A percentile compares a stretch with the other conserved stretches of the same genome.
phyloP scores from a whole-genome alignment of 2,113 vertebrate genomes.

The Nyctereutes procyonoides region DNA sequence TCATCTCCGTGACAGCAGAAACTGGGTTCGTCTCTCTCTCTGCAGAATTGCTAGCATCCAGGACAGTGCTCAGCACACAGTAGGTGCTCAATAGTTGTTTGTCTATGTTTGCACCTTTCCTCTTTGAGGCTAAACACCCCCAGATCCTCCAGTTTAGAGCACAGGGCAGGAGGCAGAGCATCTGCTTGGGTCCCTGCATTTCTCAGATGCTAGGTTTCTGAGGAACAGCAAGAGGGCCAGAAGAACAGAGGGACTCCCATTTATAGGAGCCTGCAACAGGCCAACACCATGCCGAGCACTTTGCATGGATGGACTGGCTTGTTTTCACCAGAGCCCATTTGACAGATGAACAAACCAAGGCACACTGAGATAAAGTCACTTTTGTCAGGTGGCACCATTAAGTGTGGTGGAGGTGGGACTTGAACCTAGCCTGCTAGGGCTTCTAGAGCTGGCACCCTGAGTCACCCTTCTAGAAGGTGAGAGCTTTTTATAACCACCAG shows the following conservation, averaged over 20 bases:
- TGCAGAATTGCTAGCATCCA: neutral
- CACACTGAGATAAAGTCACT: neutral
- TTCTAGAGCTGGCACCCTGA: neutral
- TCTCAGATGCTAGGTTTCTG: neutral
- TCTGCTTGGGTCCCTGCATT: rapidly evolving
- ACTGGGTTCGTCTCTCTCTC: neutral
- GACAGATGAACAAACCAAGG: neutral
- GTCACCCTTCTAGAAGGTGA: neutral
- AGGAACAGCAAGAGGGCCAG: neutral
- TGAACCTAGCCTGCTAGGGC: neutral
- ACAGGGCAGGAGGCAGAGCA: rapidly evolving
- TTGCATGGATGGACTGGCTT: rapidly evolving
- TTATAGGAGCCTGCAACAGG: neutral
- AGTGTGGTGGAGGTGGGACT: neutral
- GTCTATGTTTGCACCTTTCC: neutral
- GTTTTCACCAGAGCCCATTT: neutral
- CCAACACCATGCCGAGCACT: rapidly evolving
- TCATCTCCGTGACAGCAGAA: neutral
- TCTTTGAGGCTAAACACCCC: neutral
- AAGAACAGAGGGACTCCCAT: rapidly evolving
- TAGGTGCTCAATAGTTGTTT: neutral
- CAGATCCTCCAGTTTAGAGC: rapidly evolving
- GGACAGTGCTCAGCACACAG: neutral
- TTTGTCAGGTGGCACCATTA: neutral
- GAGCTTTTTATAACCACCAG: neutral